Percentiles rank a stretch among this genome's conserved stretches.
Evolutionary conservation across 2,888 invertebrate species (phyloP).

Genomic region (Emmelina monodactyla): DNA sequence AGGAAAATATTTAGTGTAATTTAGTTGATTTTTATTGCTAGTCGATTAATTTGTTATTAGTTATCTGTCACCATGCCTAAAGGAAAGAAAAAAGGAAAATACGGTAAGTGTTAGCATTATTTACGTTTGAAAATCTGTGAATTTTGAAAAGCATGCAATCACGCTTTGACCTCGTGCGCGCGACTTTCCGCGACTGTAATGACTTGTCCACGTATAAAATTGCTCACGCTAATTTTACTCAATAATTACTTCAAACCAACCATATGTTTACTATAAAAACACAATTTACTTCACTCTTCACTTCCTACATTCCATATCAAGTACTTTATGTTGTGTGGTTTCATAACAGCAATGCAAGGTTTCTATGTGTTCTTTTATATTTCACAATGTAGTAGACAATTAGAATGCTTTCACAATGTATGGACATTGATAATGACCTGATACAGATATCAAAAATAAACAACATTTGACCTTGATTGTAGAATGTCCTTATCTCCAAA

Average conservation of each 20-base stretch:
- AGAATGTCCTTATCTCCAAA: too few species aligned
- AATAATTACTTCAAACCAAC: slow-evolving; percentile 20
- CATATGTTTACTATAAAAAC: too few species aligned
- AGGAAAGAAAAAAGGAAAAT: slow-evolving; percentile 79
- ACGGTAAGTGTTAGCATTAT: slow-evolving; percentile 57
- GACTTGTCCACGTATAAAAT: slow-evolving; percentile 36
- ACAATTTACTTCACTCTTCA: too few species aligned
- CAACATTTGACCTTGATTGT: too few species aligned
- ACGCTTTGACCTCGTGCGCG: slow-evolving; percentile 59
- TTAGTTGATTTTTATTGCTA: slow-evolving; percentile 50
- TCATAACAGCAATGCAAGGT: too few species aligned
- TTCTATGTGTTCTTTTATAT: too few species aligned
- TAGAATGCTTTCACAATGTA: too few species aligned
- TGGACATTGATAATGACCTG: too few species aligned
- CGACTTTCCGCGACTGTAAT: slow-evolving; percentile 36
- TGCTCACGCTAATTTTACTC: slow-evolving; percentile 24
- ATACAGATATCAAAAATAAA: too few species aligned
- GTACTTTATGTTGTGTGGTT: too few species aligned
- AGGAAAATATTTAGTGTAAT: slow-evolving; percentile 59
- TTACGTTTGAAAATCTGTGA: slow-evolving; percentile 16
- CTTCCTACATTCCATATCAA: too few species aligned
- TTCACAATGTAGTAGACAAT: too few species aligned
- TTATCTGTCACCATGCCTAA: slow-evolving; percentile 71
- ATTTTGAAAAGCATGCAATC: slow-evolving; percentile 47
- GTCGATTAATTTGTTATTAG: slow-evolving; percentile 3